Percentiles rank a stretch among this genome's conserved stretches.
Evolutionary conservation across 2,888 invertebrate genomes (phyloP).

Genomic region (Sinodicranocentrus sp.): DNA sequence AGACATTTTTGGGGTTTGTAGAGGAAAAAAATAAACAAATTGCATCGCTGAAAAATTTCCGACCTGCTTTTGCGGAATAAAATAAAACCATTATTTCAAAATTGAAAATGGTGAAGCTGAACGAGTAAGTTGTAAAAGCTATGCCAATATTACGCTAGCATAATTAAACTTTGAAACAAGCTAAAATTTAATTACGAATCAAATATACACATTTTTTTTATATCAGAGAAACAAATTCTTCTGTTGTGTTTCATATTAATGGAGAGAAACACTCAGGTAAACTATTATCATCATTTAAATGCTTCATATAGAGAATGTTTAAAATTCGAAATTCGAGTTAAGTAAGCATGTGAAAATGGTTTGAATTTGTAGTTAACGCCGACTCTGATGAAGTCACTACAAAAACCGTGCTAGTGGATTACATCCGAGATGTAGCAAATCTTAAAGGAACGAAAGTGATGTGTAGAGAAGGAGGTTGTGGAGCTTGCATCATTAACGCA

Average conservation of each 20-base stretch:
- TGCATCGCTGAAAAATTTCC: too few species aligned
- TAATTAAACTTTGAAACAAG: too few species aligned
- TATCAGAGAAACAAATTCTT: background rate
- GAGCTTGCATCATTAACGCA: conserved; percentile 44
- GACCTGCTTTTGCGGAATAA: too few species aligned
- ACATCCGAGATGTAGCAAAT: conserved; percentile 54
- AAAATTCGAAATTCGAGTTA: background rate
- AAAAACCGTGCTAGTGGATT: conserved; percentile 30
- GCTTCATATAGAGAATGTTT: background rate
- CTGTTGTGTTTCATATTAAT: conserved; percentile 39
- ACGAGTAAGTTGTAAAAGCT: too few species aligned
- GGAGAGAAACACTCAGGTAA: conserved; percentile 40
- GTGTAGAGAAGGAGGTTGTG: conserved; percentile 63
- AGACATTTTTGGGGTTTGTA: too few species aligned
- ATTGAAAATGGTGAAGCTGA: background rate
- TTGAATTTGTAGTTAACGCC: background rate
- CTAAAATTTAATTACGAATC: too few species aligned
- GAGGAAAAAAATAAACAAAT: too few species aligned
- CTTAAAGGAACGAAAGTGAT: conserved; percentile 57
- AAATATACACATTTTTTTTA: background rate
- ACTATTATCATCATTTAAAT: background rate
- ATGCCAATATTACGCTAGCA: too few species aligned
- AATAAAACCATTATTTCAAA: too few species aligned
- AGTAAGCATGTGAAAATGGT: too few species aligned
- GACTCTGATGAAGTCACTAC: background rate